These are phyloP conservation scores for Scarus forsteni DNA, from an alignment of 2,797 vertebrate species.

Conservation along the genomic window DNA sequence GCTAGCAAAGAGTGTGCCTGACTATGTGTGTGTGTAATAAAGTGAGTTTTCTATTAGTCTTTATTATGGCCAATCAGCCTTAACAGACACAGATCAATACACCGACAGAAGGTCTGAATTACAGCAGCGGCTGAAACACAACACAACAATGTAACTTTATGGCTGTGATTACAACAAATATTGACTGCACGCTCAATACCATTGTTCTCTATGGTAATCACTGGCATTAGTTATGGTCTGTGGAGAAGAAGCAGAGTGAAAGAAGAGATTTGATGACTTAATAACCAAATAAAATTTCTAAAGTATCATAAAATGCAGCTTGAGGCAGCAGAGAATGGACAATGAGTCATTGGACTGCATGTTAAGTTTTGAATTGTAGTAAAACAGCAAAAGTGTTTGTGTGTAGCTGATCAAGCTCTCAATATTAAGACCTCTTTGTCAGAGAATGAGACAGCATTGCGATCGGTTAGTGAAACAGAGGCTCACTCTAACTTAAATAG, in stretches of 20 bases:
- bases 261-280: neutral
- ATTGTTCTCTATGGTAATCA: constrained; percentile 68
- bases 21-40: constrained; percentile 31
- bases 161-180: constrained; percentile 74
- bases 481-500: neutral
- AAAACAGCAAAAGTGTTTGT: too few species aligned
- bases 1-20: neutral
- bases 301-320: constrained; percentile 3
- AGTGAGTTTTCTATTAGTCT: constrained; percentile 64
- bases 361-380: too few species aligned
- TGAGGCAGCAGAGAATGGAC: neutral
- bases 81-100: constrained; percentile 74
- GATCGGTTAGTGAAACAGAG: neutral
- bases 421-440: too few species aligned
- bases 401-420: too few species aligned
- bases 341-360: too few species aligned
- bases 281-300: constrained; percentile 15
- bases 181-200: constrained; percentile 66
- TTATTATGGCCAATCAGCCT: constrained; percentile 71
- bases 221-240: constrained; percentile 51
- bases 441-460: too few species aligned
- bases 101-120: constrained; percentile 60
- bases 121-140: constrained; percentile 48
- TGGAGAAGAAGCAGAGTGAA: constrained; percentile 11
- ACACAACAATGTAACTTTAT: constrained; percentile 73